A percentile compares a stretch with the other conserved stretches of the same genome.
These are phyloP conservation scores for Moxostoma hubbsi DNA, from an alignment of 2,797 vertebrate genomes.

Conservation along the genomic window DNA sequence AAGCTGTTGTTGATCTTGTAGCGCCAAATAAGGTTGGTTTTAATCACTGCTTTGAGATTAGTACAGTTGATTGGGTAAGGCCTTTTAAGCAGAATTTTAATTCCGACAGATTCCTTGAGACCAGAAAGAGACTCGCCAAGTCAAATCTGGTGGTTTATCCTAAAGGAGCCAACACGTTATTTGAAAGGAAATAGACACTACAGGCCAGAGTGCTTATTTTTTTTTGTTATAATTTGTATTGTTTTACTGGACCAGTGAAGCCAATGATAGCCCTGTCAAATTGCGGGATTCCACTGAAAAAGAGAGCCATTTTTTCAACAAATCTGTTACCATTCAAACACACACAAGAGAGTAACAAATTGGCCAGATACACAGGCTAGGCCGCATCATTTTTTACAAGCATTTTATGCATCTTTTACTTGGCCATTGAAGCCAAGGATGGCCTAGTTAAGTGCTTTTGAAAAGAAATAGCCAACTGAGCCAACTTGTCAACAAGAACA, in stretches of 20 bases:
- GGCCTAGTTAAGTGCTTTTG: too few relatives aligned
- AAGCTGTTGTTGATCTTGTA: not conserved
- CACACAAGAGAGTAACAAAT: not conserved
- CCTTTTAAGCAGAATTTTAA: not conserved
- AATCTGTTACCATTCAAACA: not conserved
- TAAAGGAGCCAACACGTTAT: not conserved
- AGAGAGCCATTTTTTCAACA: not conserved
- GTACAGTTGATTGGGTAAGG: constrained; percentile 10
- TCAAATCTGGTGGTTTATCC: not conserved
- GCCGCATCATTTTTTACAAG: too few relatives aligned
- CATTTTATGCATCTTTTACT: not conserved
- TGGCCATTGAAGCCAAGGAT: too few relatives aligned
- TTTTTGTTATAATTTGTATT: too few relatives aligned
- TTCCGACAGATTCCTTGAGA: constrained; percentile 4
- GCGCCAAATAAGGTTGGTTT: not conserved
- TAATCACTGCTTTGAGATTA: constrained; percentile 17
- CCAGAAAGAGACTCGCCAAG: not conserved
- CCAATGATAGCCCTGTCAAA: not conserved
- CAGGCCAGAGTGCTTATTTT: not conserved
- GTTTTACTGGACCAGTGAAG: not conserved
- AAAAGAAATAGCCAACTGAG: too few relatives aligned
- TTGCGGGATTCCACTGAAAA: not conserved
- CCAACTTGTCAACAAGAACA: too few relatives aligned
- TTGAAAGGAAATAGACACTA: not conserved
- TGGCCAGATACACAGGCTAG: not conserved